A percentile compares a stretch with the other conserved stretches of the same genome.
Evolutionary conservation across 2,888 invertebrate species (phyloP).

Genomic region (Tigriopus californicus): DNA sequence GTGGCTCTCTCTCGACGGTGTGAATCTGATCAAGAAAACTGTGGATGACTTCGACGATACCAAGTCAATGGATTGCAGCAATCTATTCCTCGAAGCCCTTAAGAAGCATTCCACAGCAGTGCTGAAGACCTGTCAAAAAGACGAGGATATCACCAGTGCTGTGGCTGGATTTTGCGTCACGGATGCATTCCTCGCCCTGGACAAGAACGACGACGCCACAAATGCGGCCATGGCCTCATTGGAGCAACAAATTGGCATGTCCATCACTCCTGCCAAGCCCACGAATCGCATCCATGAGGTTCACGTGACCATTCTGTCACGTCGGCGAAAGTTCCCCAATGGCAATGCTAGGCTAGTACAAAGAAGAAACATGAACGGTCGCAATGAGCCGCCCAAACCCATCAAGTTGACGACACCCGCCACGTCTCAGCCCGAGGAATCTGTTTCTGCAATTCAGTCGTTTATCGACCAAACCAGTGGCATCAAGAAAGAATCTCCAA

Average conservation of each 20-base stretch:
- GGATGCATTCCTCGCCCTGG: not conserved
- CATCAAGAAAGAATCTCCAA: not conserved
- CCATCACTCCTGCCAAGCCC: not conserved
- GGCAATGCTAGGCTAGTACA: not conserved
- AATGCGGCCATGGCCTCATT: not conserved
- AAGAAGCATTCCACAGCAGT: not conserved
- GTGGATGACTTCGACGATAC: conserved; percentile 3
- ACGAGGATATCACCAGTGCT: not conserved
- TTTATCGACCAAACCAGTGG: not conserved
- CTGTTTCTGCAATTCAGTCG: conserved; percentile 13
- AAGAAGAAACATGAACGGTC: not conserved
- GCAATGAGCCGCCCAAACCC: not conserved
- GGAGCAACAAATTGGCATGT: not conserved
- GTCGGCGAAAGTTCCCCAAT: not conserved
- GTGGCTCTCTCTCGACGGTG: conserved; percentile 9
- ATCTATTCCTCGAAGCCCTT: not conserved
- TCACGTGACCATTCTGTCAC: not conserved
- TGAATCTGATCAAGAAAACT: conserved; percentile 7
- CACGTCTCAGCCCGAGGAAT: not conserved
- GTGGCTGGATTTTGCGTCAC: conserved; percentile 4
- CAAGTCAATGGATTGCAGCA: not conserved
- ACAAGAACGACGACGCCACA: not conserved
- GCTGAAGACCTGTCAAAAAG: not conserved
- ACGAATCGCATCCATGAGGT: not conserved
- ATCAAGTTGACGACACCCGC: not conserved